Evolutionary conservation across 2,888 invertebrate species (phyloP).

Genomic region (Epinotia demarniana): DNA sequence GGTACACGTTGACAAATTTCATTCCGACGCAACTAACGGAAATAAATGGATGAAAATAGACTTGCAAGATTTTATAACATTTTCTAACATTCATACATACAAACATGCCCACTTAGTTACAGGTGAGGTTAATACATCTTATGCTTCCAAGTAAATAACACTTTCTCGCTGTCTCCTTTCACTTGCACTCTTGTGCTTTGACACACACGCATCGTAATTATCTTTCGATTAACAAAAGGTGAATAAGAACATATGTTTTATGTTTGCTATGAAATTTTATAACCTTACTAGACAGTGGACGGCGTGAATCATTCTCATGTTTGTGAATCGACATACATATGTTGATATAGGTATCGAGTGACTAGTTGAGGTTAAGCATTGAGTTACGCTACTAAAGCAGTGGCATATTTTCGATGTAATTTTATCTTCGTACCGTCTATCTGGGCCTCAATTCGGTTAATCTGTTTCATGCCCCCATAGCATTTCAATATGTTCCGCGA

Average conservation of each 20-base stretch:
- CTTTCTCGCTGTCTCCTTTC: conserved; percentile 47
- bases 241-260: conserved; percentile 38
- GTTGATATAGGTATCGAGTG: conserved; percentile 26
- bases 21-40: too few relatives aligned
- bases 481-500: background rate
- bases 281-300: conserved; percentile 40
- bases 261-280: conserved; percentile 40
- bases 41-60: too few relatives aligned
- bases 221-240: conserved; percentile 42
- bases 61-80: too few relatives aligned
- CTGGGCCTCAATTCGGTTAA: background rate
- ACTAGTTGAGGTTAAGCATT: conserved; percentile 27
- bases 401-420: conserved; percentile 14
- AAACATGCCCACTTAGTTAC: too few relatives aligned
- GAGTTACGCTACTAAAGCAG: conserved; percentile 16
- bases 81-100: too few relatives aligned
- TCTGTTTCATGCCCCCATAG: background rate
- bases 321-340: conserved; percentile 4
- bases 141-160: background rate
- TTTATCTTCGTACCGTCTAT: background rate
- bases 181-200: conserved; percentile 42
- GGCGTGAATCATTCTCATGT: conserved; percentile 32
- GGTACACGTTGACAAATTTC: too few relatives aligned
- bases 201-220: conserved; percentile 35
- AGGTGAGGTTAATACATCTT: too few relatives aligned